These are phyloP conservation scores for Therioaphis trifolii DNA, from an alignment of 2,888 invertebrate genomes.

Conservation along the genomic window DNA sequence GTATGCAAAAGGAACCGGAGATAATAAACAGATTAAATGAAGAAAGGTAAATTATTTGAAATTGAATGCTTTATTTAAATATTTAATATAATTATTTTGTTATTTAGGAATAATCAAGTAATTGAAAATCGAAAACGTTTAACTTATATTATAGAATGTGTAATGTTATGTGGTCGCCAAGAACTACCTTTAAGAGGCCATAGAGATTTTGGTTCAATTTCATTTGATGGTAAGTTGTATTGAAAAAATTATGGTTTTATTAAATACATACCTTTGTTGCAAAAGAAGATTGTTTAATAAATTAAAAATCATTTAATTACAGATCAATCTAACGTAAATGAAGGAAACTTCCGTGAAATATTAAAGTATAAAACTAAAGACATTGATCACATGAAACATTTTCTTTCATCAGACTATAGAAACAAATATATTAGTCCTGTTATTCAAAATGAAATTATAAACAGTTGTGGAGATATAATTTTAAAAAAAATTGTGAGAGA, in stretches of 20 bases:
- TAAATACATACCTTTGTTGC: not conserved
- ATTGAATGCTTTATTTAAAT: no score
- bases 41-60: not conserved
- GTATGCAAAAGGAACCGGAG: not conserved
- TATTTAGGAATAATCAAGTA: not conserved
- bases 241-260: not conserved
- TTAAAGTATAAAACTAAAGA: slow-evolving; percentile 1
- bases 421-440: not conserved
- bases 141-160: not conserved
- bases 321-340: not conserved
- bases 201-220: slow-evolving; percentile 1
- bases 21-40: not conserved
- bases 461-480: no score
- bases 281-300: not conserved
- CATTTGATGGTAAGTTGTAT: slow-evolving; percentile 10
- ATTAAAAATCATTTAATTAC: not conserved
- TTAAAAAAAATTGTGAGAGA: no score
- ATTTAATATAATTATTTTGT: no score
- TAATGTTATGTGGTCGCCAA: not conserved
- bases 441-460: not conserved
- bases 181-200: not conserved
- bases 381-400: not conserved
- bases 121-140: not conserved
- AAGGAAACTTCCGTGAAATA: slow-evolving; percentile 2
- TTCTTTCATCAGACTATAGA: not conserved